Conservation (phyloP, 1,140 invertebrate genomes). For the Drosophila malerkotliana region DNA sequence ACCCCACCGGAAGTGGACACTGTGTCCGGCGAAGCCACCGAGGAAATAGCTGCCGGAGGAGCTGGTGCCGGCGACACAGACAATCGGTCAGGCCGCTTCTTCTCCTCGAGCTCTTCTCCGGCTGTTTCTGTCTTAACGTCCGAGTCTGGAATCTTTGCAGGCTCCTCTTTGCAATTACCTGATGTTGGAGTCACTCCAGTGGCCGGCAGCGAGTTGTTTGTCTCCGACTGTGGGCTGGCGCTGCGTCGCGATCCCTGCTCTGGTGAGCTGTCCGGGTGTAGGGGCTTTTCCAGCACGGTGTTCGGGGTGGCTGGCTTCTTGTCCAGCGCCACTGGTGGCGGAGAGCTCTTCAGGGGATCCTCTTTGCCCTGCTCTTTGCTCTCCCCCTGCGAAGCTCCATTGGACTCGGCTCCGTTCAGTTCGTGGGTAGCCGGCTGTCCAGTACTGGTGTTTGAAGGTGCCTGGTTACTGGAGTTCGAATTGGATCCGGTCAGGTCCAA, state of each 20-base stretch:
- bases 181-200: constrained; percentile 30
- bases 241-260: constrained; percentile 58
- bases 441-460: constrained; percentile 68
- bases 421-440: constrained; percentile 58
- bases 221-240: constrained; percentile 61
- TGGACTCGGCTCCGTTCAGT: constrained; percentile 65
- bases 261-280: constrained; percentile 68
- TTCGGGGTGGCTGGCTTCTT: constrained; percentile 68
- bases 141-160: constrained; percentile 46
- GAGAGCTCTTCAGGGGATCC: constrained; percentile 40
- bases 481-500: constrained; percentile 80
- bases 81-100: constrained; percentile 28
- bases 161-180: constrained; percentile 56
- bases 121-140: constrained; percentile 28
- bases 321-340: constrained; percentile 51
- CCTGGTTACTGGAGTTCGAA: constrained; percentile 78
- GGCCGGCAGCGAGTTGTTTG: constrained; percentile 46
- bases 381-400: constrained; percentile 57
- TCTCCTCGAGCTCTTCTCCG: constrained; percentile 28
- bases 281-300: constrained; percentile 48
- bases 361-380: constrained; percentile 64
- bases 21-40: constrained; percentile 50
- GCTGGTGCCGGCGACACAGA: constrained; percentile 32
- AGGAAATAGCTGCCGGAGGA: constrained; percentile 4
- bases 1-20: constrained; percentile 63